Evolutionary conservation across 2,797 vertebrate species (phyloP).

Genomic region (Scolopax rusticola): DNA sequence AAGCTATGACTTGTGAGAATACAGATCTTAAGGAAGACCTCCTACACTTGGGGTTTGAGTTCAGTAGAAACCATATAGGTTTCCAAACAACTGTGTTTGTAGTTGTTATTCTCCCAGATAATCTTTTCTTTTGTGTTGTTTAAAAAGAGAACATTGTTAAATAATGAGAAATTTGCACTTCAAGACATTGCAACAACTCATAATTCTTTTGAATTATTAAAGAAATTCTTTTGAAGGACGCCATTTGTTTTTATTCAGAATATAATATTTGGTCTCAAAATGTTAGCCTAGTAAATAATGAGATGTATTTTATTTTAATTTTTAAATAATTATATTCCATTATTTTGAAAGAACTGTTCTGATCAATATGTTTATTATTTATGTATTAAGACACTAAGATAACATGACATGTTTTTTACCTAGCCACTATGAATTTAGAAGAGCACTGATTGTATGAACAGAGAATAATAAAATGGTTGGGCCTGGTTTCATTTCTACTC

Average conservation of each 20-base stretch:
- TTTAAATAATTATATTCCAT: background rate
- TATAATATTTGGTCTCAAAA: slow-evolving; percentile 1
- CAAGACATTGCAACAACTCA: background rate
- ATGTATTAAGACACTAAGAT: background rate
- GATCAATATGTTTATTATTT: slow-evolving; percentile 19
- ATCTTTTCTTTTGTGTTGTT: background rate
- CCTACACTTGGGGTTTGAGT: background rate
- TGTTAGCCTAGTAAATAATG: slow-evolving; percentile 11
- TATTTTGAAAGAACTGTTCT: slow-evolving; percentile 32
- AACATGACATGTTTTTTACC: background rate
- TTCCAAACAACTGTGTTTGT: background rate
- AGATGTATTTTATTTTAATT: background rate
- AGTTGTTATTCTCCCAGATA: background rate
- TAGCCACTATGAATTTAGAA: background rate
- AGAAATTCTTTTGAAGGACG: background rate
- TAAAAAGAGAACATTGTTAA: background rate
- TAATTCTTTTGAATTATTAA: slow-evolving; percentile 29
- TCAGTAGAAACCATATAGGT: background rate
- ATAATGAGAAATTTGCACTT: slow-evolving; percentile 8
- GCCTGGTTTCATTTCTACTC: background rate
- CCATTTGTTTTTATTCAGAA: background rate
- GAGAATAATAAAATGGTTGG: background rate
- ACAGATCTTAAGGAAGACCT: background rate
- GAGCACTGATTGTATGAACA: background rate
- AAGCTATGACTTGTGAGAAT: background rate